Conservation (phyloP, 2,113 vertebrate genomes). For the Tiliqua scincoides region DNA sequence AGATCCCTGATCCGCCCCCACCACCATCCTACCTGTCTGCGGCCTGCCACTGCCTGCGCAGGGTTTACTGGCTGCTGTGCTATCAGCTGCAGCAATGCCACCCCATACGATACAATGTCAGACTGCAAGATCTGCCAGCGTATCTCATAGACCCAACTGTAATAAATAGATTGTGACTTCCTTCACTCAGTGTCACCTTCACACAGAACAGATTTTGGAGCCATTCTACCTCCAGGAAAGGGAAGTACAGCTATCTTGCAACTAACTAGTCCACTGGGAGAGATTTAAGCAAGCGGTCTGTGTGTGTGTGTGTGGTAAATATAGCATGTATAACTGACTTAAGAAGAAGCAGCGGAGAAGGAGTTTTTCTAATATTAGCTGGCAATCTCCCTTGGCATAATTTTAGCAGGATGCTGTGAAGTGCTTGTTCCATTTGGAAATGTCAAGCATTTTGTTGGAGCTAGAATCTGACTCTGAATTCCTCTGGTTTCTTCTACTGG, state of each 20-base stretch:
- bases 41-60: no score
- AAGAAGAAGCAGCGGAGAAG: background rate
- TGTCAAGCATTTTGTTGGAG: background rate
- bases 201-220: background rate
- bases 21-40: no score
- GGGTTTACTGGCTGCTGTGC: no score
- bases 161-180: background rate
- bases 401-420: background rate
- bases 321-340: background rate
- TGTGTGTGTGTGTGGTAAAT: no score
- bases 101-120: no score
- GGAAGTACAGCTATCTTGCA: background rate
- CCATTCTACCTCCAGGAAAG: background rate
- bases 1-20: no score
- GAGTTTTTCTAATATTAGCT: background rate
- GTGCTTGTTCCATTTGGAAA: background rate
- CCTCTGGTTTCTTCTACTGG: background rate
- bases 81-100: no score
- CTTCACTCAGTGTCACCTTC: background rate
- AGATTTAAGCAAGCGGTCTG: background rate
- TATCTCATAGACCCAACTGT: no score
- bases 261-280: background rate
- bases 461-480: background rate
- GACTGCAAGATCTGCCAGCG: no score
- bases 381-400: background rate